Evolutionary conservation across 2,888 invertebrate genomes (phyloP), one percentile per base, ranked within the genome.

Genomic region (Hipparchia sbordonii): DNA sequence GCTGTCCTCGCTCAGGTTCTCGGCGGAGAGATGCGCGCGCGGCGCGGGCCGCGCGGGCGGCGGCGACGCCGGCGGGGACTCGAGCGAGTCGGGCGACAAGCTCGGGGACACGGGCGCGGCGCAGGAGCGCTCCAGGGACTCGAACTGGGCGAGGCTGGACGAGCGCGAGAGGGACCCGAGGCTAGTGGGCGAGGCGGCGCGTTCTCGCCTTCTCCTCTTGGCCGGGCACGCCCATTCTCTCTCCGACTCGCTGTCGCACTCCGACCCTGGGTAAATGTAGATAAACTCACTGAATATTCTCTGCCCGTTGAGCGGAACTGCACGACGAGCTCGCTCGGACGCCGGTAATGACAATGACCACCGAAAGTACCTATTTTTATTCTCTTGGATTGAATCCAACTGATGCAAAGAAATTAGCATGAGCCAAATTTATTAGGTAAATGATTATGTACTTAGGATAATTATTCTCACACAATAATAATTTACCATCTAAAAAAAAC

Each of bases 91-190:
- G 2, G 94, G 94, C 4, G 92, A 93, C 57, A 93, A 87, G 83
- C 91, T 88, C 73, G 90, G 90, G 45, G 91, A 92, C 66, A 84
- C 87, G 70, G 90, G 90, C n/a, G 91, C 91, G 51, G 92, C 91
- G 81, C 93, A 93, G 65, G 93, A 92, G 56, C 93, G 95, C 86
- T 97, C 97, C 74, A 97, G 92, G 5, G 96, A 97, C 90, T 97
- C 97, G 88, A 98, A 98, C 89, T 97, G 97, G 76, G 97, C 95
- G 76, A 98, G 93, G 80, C 97, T 97, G 78, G 97, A 97, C 75
- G 97, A 97, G 78, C 97, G 95, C 81, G 97, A 97, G 12, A 96
- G 93, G 66, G 96, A 96, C 84, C 90, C 86, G 83, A 92, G 77
- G 89, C 91, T 92, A 85, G 86, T 79, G 75, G 90, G 92, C 76